phyloP scores from a whole-genome alignment of 2,888 invertebrate species.

The Chymomyza fuscimana region DNA sequence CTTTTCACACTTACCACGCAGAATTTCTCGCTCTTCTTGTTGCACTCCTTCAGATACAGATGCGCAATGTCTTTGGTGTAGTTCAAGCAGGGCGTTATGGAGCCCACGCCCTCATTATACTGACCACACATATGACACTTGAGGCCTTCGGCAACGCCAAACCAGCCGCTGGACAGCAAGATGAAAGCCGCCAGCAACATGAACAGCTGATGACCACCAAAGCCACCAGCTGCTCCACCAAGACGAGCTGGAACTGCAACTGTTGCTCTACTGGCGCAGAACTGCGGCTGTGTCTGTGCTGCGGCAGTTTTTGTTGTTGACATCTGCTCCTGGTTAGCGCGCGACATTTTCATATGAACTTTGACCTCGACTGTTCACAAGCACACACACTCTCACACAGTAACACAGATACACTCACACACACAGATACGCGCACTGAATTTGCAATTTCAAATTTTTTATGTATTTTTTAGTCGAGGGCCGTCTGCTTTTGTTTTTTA shows the following conservation, averaged over 20 bases:
- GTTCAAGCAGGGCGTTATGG: conserved; percentile 91
- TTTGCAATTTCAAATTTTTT: conserved; percentile 41
- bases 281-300: conserved; percentile 27
- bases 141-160: conserved; percentile 76
- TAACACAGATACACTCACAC: conserved; percentile 36
- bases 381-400: conserved; percentile 16
- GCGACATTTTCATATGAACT: conserved; percentile 56
- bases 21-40: conserved; percentile 82
- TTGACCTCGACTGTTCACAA: conserved; percentile 44
- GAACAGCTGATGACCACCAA: conserved; percentile 49
- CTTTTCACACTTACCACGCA: conserved; percentile 86
- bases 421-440: conserved; percentile 42
- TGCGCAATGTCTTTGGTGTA: conserved; percentile 83
- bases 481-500: conserved; percentile 21
- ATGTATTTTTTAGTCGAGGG: conserved; percentile 18
- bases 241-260: conserved; percentile 3
- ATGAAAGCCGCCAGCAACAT: conserved; percentile 65
- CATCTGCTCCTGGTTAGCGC: conserved; percentile 51
- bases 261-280: background rate
- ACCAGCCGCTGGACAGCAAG: conserved; percentile 62
- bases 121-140: conserved; percentile 90
- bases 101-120: conserved; percentile 92
- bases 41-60: conserved; percentile 86
- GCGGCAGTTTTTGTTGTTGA: conserved; percentile 41
- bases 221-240: conserved; percentile 14